Evolutionary conservation across 2,797 vertebrate genomes (phyloP).

Genomic region (Poecilia picta): DNA sequence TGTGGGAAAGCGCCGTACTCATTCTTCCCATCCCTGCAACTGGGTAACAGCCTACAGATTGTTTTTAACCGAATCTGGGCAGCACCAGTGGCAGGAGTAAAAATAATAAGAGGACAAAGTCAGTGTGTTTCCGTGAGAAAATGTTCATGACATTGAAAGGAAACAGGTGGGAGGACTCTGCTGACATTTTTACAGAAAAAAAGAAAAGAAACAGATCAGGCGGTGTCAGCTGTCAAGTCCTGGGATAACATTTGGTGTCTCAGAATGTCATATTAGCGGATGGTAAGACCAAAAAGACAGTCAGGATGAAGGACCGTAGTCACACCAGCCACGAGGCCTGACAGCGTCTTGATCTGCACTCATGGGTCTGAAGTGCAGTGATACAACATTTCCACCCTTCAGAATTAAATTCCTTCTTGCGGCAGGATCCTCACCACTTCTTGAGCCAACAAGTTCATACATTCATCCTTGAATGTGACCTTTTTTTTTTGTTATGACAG

Average conservation of each 20-base stretch:
- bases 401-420: background rate
- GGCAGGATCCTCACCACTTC: background rate
- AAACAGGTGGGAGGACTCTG: constrained; percentile 11
- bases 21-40: background rate
- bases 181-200: constrained; percentile 1
- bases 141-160: background rate
- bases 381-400: background rate
- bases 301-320: background rate
- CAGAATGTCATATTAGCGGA: constrained; percentile 5
- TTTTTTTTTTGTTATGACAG: background rate
- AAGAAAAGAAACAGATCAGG: background rate
- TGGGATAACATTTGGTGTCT: constrained; percentile 3
- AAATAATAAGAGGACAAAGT: constrained; percentile 1
- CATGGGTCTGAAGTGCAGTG: background rate
- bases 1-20: background rate
- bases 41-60: background rate
- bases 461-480: background rate
- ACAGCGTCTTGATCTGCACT: constrained; percentile 4
- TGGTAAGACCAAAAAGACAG: constrained; percentile 4
- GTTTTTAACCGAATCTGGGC: background rate
- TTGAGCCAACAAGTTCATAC: background rate
- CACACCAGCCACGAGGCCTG: background rate
- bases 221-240: constrained; percentile 17
- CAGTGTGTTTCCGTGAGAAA: constrained; percentile 3
- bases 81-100: background rate